Evolutionary conservation across 2,797 vertebrate species (phyloP), one percentile per base, ranked within the genome.

Genomic region (Myotis myotis): DNA sequence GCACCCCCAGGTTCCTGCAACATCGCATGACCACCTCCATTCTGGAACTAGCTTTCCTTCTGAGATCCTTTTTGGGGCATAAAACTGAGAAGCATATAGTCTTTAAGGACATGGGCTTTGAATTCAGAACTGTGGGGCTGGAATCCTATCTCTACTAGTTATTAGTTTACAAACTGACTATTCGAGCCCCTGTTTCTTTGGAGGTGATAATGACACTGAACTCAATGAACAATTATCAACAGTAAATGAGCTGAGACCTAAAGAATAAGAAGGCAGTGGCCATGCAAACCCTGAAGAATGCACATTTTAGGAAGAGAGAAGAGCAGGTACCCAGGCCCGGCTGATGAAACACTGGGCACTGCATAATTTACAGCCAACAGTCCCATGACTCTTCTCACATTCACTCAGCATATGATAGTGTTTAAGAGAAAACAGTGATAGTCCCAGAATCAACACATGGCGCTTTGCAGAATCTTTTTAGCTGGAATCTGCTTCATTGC

Each of bases 391-490:
- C 13, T 66, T 83, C 85, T 82, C 57, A n/a, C 38, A 60, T 20
- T 55, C 64, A 51, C 38, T 80, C 33, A 71, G 62, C 8, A 23
- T 6, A 51, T 22, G 51, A 74, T 78, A 86, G 30, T 93, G 96
- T 66, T n/a, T 85, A 81, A 83, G 82, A 41, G 23, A 94, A 74
- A 79, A 44, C 49, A 91, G 72, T n/a, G 13, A 55, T 80, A 91
- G 44, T 30, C 70, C 53, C 60, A 72, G 64, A 62, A 64, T 93
- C 70, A 93, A 91, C 91, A 84, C 70, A 87, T 16, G 55, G 71
- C 80, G 92, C 71, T 80, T 89, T 90, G 6, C 36, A 38, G 64
- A 51, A 91, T 91, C 89, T 72, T 93, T 25, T 95, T 90, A 87
- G 71, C 62, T 83, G 55, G 72, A 83, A 87, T 86, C 4, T 85